phyloP scores from a whole-genome alignment of 2,113 vertebrate genomes.

The Heloderma charlesbogerti region DNA sequence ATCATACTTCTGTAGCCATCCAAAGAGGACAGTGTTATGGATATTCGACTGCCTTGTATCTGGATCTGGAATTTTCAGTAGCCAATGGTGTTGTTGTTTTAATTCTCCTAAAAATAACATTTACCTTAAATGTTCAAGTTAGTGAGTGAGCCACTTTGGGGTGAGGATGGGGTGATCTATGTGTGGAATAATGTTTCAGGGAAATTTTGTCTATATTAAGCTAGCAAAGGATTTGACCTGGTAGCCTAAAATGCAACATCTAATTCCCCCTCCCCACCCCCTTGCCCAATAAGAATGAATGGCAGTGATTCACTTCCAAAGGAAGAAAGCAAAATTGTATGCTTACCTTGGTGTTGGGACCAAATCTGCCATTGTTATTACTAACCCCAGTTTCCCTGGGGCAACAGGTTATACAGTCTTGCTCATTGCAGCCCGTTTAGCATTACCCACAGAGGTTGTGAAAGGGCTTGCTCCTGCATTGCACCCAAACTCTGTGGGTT shows the following conservation, averaged over 20 bases:
- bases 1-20: neutral
- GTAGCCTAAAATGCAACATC: neutral
- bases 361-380: too few species aligned
- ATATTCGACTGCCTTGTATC: neutral
- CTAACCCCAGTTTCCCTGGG: neutral
- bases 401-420: neutral
- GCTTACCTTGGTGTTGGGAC: neutral
- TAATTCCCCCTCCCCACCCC: neutral
- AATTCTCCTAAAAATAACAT: neutral
- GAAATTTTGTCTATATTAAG: too few species aligned
- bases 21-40: neutral
- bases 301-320: neutral
- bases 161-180: too few species aligned
- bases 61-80: neutral
- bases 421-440: neutral
- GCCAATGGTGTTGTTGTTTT: neutral
- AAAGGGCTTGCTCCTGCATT: too few species aligned
- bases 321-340: neutral
- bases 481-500: too few species aligned
- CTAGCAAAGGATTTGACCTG: neutral
- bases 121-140: neutral
- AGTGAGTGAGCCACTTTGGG: neutral
- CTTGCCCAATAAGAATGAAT: too few species aligned
- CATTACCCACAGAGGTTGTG: too few species aligned
- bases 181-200: neutral